Percentiles rank a stretch among this genome's conserved stretches.
phyloP scores from a whole-genome alignment of 2,113 vertebrate species.

The Hippocampus guttulatus region DNA sequence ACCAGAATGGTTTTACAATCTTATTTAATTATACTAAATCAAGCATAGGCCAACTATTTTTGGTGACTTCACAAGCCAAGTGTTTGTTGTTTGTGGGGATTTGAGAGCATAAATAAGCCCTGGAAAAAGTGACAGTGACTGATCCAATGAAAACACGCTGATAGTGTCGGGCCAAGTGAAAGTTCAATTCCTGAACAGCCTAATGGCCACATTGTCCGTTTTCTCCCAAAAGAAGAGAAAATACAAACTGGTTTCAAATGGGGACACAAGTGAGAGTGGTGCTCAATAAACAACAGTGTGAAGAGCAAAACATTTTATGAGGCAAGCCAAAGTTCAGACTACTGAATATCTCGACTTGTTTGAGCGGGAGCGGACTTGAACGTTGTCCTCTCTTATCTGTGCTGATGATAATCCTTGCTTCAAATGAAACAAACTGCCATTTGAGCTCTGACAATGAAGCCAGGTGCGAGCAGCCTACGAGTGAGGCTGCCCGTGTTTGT shows the following conservation, averaged over 20 bases:
- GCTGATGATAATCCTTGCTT: slow-evolving; percentile 21
- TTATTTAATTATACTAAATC: too few relatives aligned
- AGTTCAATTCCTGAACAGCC: background rate
- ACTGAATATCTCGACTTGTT: slow-evolving; percentile 3
- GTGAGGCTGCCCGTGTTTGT: slow-evolving; percentile 69
- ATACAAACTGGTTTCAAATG: background rate
- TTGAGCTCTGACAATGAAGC: slow-evolving; percentile 52
- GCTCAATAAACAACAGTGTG: background rate
- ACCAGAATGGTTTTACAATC: too few relatives aligned
- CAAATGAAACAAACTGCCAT: slow-evolving; percentile 16
- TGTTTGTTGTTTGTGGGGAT: background rate
- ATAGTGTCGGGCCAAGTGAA: background rate
- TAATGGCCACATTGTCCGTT: background rate
- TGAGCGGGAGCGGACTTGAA: slow-evolving; percentile 2
- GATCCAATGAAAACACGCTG: background rate
- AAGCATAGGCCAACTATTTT: too few relatives aligned
- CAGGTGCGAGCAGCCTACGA: slow-evolving; percentile 29
- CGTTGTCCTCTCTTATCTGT: slow-evolving; percentile 38
- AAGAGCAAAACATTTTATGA: slow-evolving; percentile 8
- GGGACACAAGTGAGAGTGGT: background rate
- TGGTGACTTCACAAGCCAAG: background rate
- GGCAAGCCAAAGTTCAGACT: slow-evolving; percentile 49
- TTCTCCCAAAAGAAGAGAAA: background rate
- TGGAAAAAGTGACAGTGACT: background rate
- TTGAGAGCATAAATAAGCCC: background rate